Conservation (phyloP, 2,113 vertebrate species). For the Murina feae region DNA sequence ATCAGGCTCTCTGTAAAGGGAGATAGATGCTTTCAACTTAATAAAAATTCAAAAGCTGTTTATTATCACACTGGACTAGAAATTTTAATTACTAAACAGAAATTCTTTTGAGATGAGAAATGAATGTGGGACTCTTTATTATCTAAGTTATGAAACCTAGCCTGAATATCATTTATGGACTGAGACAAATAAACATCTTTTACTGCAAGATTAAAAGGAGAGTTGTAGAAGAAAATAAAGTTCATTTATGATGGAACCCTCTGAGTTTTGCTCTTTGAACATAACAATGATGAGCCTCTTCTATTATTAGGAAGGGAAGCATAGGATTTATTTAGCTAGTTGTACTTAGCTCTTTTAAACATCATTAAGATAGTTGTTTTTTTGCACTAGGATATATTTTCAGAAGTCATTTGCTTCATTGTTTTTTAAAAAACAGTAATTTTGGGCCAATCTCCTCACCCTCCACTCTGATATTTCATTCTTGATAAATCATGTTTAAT, state of each 20-base stretch:
- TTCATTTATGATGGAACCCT: neutral
- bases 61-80: neutral
- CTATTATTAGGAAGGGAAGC: neutral
- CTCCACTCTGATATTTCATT: slow-evolving; percentile 45
- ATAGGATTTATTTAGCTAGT: slow-evolving; percentile 31
- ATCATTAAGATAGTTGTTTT: slow-evolving; percentile 49
- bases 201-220: neutral
- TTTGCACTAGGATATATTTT: slow-evolving; percentile 59
- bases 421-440: slow-evolving; percentile 24
- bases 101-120: neutral
- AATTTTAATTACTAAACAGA: neutral
- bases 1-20: neutral
- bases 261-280: slow-evolving; percentile 25
- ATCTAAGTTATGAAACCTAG: neutral
- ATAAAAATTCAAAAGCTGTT: neutral
- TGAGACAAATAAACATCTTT: neutral
- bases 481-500: slow-evolving; percentile 59
- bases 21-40: neutral
- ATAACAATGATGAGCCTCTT: neutral
- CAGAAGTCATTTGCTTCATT: slow-evolving; percentile 37
- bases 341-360: neutral
- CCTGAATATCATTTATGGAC: neutral
- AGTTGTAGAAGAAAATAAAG: neutral
- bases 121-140: neutral
- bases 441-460: slow-evolving; percentile 18